phyloP scores from a whole-genome alignment of 2,113 vertebrate genomes.

The Oreochromis tanganicae region DNA sequence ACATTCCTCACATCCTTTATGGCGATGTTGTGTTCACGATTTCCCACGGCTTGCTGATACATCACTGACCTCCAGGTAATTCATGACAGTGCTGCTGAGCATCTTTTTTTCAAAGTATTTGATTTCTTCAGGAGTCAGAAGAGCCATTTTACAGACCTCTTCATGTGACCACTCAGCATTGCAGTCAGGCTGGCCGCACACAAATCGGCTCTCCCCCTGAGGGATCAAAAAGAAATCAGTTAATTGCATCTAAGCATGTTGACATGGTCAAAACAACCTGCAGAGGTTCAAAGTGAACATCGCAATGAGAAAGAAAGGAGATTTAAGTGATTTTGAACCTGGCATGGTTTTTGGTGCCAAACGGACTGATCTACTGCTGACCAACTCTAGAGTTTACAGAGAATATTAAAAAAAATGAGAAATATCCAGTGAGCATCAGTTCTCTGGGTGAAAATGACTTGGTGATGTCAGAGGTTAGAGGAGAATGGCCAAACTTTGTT shows the following conservation, averaged over 20 bases:
- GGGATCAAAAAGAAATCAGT: not conserved
- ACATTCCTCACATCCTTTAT: not conserved
- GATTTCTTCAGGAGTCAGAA: not conserved
- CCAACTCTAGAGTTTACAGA: not conserved
- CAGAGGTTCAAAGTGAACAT: not conserved
- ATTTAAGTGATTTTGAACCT: not conserved
- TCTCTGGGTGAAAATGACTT: not conserved
- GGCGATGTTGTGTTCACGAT: not conserved
- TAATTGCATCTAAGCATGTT: not conserved
- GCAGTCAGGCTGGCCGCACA: not conserved
- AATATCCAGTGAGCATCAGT: not conserved
- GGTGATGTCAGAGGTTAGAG: not conserved
- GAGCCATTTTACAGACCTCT: constrained; percentile 44
- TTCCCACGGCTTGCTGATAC: not conserved
- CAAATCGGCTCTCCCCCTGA: not conserved
- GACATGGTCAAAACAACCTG: not conserved
- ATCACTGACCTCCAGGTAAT: not conserved
- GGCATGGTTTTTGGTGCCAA: not conserved
- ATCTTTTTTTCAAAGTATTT: constrained; percentile 3
- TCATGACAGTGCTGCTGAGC: not conserved
- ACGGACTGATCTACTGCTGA: not conserved
- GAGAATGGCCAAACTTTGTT: fast-evolving
- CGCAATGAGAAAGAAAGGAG: not conserved
- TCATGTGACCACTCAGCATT: not conserved
- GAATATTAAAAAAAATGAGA: not conserved